Percentiles rank a stretch among this genome's conserved stretches.
Conservation (phyloP, 2,888 invertebrate genomes). For the Protonemura montana region DNA sequence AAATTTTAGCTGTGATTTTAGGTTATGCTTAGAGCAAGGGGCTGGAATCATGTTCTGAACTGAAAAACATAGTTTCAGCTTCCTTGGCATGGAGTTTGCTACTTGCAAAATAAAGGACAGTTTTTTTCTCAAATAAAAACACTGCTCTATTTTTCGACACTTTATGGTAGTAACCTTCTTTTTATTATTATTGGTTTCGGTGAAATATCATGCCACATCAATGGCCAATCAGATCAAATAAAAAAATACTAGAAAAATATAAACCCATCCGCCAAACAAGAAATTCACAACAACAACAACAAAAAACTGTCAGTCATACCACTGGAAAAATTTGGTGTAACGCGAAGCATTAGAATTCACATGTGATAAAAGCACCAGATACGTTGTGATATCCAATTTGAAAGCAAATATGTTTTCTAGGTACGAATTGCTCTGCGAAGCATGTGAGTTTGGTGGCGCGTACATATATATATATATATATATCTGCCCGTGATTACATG, state of each 20-base stretch:
- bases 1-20: too few relatives aligned
- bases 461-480: too few relatives aligned
- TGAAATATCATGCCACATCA: not conserved
- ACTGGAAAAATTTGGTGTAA: not conserved
- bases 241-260: not conserved
- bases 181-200: not conserved
- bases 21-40: too few relatives aligned
- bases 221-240: not conserved
- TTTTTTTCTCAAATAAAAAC: too few relatives aligned
- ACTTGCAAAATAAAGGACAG: too few relatives aligned
- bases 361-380: not conserved
- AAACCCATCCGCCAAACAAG: not conserved
- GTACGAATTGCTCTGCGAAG: not conserved
- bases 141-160: not conserved
- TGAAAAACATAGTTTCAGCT: too few relatives aligned
- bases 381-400: conserved; percentile 20
- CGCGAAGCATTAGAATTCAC: not conserved
- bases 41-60: too few relatives aligned
- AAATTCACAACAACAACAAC: not conserved
- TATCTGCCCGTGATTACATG: not conserved
- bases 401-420: conserved; percentile 14
- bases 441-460: not conserved
- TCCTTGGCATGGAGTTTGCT: too few relatives aligned
- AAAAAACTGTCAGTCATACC: not conserved
- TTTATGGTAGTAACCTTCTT: too few relatives aligned